A percentile compares a stretch with the other conserved stretches of the same genome.
Evolutionary conservation across 2,888 invertebrate genomes (phyloP).

Genomic region (Tetheella fluctuosa): DNA sequence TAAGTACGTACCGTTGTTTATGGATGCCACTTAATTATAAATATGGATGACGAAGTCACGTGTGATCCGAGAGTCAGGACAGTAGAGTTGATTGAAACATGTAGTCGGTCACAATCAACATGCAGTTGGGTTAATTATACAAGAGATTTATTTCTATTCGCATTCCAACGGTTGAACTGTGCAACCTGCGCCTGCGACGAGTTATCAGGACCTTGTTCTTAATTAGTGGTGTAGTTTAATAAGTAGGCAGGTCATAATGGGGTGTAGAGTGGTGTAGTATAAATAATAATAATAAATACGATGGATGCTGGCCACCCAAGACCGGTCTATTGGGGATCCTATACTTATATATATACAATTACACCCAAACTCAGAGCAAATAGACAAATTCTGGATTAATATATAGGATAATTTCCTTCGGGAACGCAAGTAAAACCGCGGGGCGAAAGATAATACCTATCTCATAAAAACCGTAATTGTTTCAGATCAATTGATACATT

Average conservation of each 20-base stretch:
- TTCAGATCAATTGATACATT: neutral
- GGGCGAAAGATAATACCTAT: neutral
- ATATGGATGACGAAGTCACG: neutral
- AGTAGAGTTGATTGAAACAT: neutral
- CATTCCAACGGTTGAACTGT: neutral
- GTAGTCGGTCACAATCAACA: neutral
- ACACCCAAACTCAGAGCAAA: no score
- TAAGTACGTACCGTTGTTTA: neutral
- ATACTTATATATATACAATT: no score
- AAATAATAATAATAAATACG: no score
- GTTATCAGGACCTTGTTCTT: neutral
- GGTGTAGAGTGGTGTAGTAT: no score
- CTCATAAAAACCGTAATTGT: neutral
- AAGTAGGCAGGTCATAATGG: neutral
- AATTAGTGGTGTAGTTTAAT: neutral
- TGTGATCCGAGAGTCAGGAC: neutral
- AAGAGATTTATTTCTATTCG: slow-evolving; percentile 6
- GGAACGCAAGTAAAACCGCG: no score
- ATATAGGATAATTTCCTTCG: no score
- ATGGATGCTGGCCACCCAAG: no score
- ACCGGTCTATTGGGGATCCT: no score
- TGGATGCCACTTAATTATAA: neutral
- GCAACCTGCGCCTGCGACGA: neutral
- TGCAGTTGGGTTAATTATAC: neutral
- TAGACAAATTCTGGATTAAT: no score